Conservation (phyloP, 2,797 vertebrate species). For the Syndactyla subalaris region DNA sequence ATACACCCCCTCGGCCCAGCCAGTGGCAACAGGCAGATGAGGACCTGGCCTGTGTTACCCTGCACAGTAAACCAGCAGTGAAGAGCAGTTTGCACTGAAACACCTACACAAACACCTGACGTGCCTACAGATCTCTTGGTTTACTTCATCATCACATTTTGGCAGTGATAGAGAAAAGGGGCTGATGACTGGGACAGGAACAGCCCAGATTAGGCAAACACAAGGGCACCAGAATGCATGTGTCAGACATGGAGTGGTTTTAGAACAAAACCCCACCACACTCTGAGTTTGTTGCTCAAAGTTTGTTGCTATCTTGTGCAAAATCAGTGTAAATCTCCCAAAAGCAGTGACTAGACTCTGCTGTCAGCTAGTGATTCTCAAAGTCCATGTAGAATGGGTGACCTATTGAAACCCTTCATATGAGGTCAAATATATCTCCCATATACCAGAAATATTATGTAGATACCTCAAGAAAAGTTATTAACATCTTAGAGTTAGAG, state of each 20-base stretch:
- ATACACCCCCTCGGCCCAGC: accelerated
- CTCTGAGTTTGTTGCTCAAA: background rate
- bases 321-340: background rate
- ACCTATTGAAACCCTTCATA: background rate
- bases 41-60: background rate
- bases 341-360: background rate
- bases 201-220: accelerated
- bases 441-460: background rate
- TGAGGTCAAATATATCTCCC: background rate
- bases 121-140: background rate
- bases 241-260: background rate
- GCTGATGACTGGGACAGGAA: background rate
- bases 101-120: background rate
- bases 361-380: background rate
- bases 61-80: background rate
- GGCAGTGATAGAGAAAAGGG: background rate
- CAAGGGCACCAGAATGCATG: accelerated
- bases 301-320: background rate
- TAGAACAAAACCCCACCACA: background rate
- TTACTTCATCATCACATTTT: background rate
- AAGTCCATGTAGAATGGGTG: background rate
- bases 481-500: background rate
- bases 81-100: background rate
- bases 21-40: background rate
- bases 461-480: background rate